These are phyloP conservation scores for Eulemur coronatus DNA, from an alignment of 2,797 vertebrate genomes.

Conservation along the genomic window DNA sequence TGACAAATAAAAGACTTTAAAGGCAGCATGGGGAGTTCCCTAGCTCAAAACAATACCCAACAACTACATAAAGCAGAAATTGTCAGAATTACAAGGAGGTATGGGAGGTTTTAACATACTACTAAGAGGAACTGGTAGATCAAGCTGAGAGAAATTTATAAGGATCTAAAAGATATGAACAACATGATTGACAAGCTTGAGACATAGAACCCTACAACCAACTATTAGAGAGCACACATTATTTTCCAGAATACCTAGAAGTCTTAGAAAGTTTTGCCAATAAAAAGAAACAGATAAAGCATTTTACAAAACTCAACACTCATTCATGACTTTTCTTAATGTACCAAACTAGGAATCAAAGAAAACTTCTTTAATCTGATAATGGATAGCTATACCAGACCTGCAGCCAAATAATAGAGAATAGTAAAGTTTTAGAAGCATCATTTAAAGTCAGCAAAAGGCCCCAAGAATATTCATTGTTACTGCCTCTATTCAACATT, in stretches of 20 bases:
- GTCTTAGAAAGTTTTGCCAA: neutral
- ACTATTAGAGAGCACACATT: neutral
- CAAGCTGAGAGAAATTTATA: neutral
- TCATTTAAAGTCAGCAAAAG: slow-evolving; percentile 10
- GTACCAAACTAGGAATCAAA: neutral
- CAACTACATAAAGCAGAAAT: neutral
- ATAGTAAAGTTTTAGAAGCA: neutral
- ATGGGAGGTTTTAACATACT: neutral
- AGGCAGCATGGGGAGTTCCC: neutral
- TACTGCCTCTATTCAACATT: neutral
- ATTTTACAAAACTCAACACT: neutral
- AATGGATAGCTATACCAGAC: neutral
- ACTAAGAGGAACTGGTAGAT: neutral
- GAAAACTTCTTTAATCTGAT: neutral
- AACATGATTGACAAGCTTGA: neutral
- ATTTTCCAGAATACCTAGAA: neutral
- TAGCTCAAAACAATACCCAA: neutral
- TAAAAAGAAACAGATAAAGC: neutral
- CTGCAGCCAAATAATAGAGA: neutral
- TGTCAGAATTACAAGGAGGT: neutral
- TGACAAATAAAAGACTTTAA: neutral
- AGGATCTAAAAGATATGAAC: neutral
- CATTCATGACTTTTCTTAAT: neutral
- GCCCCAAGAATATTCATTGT: neutral
- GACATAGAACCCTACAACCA: neutral